Conservation (phyloP, 2,888 invertebrate genomes). For the Gymnoscelis rufifasciata region DNA sequence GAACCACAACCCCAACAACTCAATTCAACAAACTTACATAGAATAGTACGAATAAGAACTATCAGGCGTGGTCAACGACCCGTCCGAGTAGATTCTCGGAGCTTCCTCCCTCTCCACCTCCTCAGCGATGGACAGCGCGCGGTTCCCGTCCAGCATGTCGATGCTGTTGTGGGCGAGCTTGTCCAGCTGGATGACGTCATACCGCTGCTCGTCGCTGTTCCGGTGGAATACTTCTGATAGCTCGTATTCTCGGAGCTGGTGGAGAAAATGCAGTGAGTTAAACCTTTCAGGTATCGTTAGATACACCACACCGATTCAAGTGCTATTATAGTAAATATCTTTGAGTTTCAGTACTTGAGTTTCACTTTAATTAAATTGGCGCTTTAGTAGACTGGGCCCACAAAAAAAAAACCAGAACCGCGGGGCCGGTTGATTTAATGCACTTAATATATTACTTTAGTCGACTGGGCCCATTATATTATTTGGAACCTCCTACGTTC, state of each 20-base stretch:
- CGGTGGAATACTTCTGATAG: constrained; percentile 92
- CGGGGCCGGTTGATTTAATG: no score
- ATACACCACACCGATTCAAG: no score
- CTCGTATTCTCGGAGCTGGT: constrained; percentile 91
- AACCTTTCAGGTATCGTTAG: no score
- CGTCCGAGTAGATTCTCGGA: constrained; percentile 74
- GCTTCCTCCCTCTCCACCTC: constrained; percentile 88
- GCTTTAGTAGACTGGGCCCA: no score
- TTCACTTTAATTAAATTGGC: no score
- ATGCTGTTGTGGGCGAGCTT: constrained; percentile 78
- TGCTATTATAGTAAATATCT: no score
- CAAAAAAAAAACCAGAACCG: no score
- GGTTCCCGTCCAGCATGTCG: constrained; percentile 83
- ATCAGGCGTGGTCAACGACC: constrained; percentile 66
- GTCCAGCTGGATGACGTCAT: constrained; percentile 84
- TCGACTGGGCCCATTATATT: no score
- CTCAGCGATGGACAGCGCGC: constrained; percentile 86
- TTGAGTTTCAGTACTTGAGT: no score
- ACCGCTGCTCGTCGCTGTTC: constrained; percentile 86
- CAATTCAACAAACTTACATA: constrained; percentile 68
- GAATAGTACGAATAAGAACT: constrained; percentile 69
- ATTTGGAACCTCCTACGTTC: no score
- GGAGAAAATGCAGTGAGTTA: background rate
- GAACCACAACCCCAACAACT: no score
- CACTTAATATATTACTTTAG: no score